phyloP scores from a whole-genome alignment of 2,888 invertebrate genomes.

The Calliphora vomitoria region DNA sequence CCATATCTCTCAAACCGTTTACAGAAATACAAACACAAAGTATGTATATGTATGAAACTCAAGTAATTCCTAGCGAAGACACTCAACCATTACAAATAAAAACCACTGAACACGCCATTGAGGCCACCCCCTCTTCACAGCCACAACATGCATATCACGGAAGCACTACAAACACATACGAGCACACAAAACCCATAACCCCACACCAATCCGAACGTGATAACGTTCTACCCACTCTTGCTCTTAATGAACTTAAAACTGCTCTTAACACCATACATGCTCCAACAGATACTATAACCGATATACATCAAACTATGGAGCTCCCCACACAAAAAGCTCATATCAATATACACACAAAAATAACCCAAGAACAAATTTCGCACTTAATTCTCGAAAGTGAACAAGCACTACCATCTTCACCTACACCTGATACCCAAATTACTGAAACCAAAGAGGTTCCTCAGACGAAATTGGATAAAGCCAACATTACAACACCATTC shows the following conservation, averaged over 20 bases:
- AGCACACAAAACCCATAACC: constrained; percentile 20
- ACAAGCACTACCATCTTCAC: neutral
- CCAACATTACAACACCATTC: neutral
- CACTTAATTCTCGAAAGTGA: constrained; percentile 48
- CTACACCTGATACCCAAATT: constrained; percentile 11
- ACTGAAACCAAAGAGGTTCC: neutral
- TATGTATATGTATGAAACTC: constrained; percentile 78
- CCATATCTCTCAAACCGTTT: constrained; percentile 68
- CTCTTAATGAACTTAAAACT: constrained; percentile 23
- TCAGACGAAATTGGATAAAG: constrained; percentile 1
- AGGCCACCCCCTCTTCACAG: constrained; percentile 15
- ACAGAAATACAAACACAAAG: constrained; percentile 76
- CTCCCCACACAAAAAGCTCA: constrained; percentile 28
- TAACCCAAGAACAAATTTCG: constrained; percentile 32
- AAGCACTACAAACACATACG: constrained; percentile 50
- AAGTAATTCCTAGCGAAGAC: constrained; percentile 58
- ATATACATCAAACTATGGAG: neutral
- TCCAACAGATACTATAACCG: constrained; percentile 22
- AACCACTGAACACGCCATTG: neutral
- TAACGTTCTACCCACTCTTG: constrained; percentile 1
- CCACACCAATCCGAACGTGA: neutral
- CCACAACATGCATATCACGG: constrained; percentile 46
- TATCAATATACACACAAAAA: constrained; percentile 27
- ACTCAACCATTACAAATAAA: constrained; percentile 48
- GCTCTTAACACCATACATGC: constrained; percentile 30